These are phyloP conservation scores for Sebastes diploproa DNA, from an alignment of 2,797 vertebrate genomes.

Conservation along the genomic window DNA sequence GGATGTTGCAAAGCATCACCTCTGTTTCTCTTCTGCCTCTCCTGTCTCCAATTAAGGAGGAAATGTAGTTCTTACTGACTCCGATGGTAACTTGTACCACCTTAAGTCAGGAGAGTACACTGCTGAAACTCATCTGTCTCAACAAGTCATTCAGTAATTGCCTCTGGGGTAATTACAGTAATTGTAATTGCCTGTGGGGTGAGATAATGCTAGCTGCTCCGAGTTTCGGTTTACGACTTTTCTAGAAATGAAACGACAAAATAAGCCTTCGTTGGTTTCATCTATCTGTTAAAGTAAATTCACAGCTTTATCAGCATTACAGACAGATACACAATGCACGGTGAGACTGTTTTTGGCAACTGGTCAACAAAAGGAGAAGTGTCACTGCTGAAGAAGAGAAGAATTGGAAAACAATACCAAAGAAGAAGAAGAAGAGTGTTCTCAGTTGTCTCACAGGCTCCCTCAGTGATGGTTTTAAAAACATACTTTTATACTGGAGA, in stretches of 20 bases:
- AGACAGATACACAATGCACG: not conserved
- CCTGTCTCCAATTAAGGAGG: not conserved
- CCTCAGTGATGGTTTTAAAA: not conserved
- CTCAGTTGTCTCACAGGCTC: not conserved
- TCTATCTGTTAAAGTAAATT: not conserved
- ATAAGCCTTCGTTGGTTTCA: not conserved
- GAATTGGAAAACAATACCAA: no score
- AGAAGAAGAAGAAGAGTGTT: not conserved
- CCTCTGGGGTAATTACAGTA: not conserved
- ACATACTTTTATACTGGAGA: not conserved
- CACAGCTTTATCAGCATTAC: not conserved
- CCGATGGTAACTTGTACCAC: not conserved
- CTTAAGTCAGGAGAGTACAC: constrained; percentile 3
- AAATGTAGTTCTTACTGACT: not conserved
- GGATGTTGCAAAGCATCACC: not conserved
- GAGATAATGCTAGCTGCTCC: not conserved
- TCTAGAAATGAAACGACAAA: not conserved
- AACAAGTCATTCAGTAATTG: constrained; percentile 6
- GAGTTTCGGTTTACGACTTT: not conserved
- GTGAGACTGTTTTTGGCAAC: not conserved
- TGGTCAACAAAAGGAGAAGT: not conserved
- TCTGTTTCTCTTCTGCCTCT: not conserved
- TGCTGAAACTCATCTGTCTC: not conserved
- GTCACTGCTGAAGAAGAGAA: no score
- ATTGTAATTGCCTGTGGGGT: not conserved